These are phyloP conservation scores for Elephas maximus DNA, from an alignment of 2,113 vertebrate genomes.

Conservation along the genomic window DNA sequence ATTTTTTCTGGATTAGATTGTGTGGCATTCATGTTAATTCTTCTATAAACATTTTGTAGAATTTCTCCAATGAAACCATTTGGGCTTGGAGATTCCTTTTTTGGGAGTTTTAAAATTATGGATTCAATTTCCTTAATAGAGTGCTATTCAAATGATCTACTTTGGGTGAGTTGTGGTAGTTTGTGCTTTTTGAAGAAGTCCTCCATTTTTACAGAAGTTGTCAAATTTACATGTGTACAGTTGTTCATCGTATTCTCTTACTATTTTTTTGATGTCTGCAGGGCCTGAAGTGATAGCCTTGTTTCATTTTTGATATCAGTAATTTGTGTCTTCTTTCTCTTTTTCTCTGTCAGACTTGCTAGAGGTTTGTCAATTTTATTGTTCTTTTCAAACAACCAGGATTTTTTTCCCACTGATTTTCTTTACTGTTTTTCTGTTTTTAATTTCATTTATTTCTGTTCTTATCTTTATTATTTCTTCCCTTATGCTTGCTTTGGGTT, in stretches of 20 bases:
- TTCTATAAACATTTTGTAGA: neutral
- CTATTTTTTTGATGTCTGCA: neutral
- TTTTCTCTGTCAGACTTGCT: neutral
- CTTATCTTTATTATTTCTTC: neutral
- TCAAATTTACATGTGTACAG: neutral
- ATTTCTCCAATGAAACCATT: neutral
- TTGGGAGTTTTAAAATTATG: neutral
- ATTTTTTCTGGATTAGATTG: neutral
- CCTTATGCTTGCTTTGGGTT: no score
- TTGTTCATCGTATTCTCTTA: neutral
- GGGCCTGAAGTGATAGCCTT: neutral
- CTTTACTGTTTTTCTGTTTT: neutral
- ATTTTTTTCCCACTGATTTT: neutral
- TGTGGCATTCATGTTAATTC: neutral
- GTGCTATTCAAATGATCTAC: neutral
- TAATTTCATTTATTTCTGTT: neutral
- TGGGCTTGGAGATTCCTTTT: neutral
- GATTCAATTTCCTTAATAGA: neutral
- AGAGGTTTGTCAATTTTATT: neutral
- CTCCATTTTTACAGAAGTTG: conserved; percentile 1
- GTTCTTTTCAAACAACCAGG: neutral
- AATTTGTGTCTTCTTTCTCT: neutral
- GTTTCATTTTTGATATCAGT: neutral
- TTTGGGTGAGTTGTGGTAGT: neutral
- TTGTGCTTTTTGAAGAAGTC: neutral